These are phyloP conservation scores for Cordilura impudica DNA, from an alignment of 2,888 invertebrate genomes.

Conservation along the genomic window DNA sequence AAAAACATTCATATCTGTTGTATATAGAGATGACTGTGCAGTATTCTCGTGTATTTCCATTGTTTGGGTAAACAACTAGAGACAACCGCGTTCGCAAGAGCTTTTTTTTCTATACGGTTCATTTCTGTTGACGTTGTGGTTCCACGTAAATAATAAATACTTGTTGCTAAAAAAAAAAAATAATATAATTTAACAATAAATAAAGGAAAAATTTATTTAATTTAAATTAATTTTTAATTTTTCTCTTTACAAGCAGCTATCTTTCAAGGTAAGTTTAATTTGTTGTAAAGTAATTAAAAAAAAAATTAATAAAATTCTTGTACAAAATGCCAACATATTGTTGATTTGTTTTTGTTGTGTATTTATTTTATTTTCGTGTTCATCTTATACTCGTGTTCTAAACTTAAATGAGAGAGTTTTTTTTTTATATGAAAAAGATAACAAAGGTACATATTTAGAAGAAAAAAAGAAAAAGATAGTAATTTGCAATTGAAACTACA, in stretches of 20 bases:
- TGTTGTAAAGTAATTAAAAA: neutral
- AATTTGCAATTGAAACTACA: no score
- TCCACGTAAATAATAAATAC: constrained; percentile 21
- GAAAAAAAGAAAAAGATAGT: no score
- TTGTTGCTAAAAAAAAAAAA: constrained; percentile 18
- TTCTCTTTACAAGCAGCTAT: constrained; percentile 44
- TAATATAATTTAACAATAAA: constrained; percentile 11
- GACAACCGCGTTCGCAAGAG: neutral
- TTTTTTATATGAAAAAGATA: constrained; percentile 9
- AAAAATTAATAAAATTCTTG: neutral
- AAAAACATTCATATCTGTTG: neutral
- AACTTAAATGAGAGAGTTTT: constrained; percentile 34
- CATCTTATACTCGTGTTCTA: constrained; percentile 24
- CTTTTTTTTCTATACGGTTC: neutral
- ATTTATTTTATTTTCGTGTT: neutral
- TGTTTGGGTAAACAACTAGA: neutral
- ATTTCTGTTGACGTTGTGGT: constrained; percentile 28
- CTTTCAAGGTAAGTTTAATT: constrained; percentile 53
- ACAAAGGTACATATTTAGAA: no score
- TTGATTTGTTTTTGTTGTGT: constrained; percentile 3
- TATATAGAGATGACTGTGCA: neutral
- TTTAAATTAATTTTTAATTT: constrained; percentile 20
- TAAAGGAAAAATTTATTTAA: neutral
- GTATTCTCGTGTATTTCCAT: neutral
- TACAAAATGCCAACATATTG: constrained; percentile 30